A percentile compares a stretch with the other conserved stretches of the same genome.
phyloP scores from a whole-genome alignment of 1,140 invertebrate species.

The Acyrthosiphon pisum region DNA sequence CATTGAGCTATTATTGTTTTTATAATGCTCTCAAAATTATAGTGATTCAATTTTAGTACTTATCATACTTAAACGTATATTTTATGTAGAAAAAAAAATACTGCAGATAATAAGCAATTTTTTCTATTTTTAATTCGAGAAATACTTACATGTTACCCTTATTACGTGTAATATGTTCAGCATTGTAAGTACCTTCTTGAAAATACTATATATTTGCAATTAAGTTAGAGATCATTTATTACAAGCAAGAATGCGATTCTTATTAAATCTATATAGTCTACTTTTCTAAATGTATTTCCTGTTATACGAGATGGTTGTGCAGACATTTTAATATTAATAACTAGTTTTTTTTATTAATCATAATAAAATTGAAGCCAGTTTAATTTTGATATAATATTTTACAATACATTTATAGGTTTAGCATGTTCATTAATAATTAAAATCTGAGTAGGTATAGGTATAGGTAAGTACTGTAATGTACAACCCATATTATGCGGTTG shows the following conservation, averaged over 20 bases:
- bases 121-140: background rate
- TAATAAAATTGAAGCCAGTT: background rate
- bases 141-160: background rate
- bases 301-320: background rate
- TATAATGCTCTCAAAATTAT: background rate
- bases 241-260: background rate
- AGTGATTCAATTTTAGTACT: background rate
- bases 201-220: slow-evolving; percentile 13
- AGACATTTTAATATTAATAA: background rate
- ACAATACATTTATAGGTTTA: background rate
- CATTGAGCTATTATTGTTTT: too few species aligned
- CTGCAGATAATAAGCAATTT: too few species aligned
- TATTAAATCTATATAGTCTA: slow-evolving; percentile 11
- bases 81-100: too few species aligned
- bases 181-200: background rate
- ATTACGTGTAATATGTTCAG: background rate
- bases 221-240: background rate
- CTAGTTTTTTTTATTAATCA: background rate
- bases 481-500: background rate
- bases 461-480: too few species aligned
- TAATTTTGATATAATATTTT: background rate
- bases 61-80: background rate
- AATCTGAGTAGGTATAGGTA: background rate
- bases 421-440: background rate
- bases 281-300: slow-evolving; percentile 23